Evolutionary conservation across 2,888 invertebrate genomes (phyloP).

Genomic region (Atethmia centrago): DNA sequence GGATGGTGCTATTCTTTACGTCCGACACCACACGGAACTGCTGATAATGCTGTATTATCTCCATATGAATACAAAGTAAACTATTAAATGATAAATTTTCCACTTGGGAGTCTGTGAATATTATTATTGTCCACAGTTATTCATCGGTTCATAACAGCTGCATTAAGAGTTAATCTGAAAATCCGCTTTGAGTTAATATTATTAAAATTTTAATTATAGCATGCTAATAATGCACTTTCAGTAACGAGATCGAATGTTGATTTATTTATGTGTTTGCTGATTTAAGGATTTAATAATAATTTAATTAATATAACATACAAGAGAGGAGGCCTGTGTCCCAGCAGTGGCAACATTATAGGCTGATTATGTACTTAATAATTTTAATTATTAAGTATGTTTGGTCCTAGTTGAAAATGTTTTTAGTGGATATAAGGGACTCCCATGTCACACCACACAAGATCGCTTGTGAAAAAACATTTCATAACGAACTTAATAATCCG

Average conservation of each 20-base stretch:
- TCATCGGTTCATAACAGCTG: conserved; percentile 36
- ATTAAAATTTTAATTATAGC: conserved; percentile 56
- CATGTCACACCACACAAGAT: not conserved
- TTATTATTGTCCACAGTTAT: conserved; percentile 8
- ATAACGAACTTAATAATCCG: not conserved
- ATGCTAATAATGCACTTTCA: conserved; percentile 53
- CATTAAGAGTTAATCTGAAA: conserved; percentile 38
- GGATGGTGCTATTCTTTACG: too few species aligned
- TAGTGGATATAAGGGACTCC: not conserved
- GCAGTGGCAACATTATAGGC: too few species aligned
- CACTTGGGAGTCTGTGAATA: conserved; percentile 15
- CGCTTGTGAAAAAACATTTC: not conserved
- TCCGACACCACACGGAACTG: too few species aligned
- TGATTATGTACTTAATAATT: not conserved
- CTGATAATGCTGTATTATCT: too few species aligned
- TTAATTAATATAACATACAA: too few species aligned
- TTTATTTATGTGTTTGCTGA: conserved; percentile 4
- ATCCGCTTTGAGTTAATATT: conserved; percentile 32
- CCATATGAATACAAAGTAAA: conserved; percentile 5
- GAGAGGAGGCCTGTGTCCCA: too few species aligned
- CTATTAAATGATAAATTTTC: conserved; percentile 28
- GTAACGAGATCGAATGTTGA: conserved; percentile 18
- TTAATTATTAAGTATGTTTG: not conserved
- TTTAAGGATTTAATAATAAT: not conserved
- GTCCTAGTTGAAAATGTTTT: not conserved